Percentiles rank a stretch among this genome's conserved stretches.
These are phyloP conservation scores for Chydorus sphaericus DNA, from an alignment of 2,888 invertebrate genomes.

Conservation along the genomic window DNA sequence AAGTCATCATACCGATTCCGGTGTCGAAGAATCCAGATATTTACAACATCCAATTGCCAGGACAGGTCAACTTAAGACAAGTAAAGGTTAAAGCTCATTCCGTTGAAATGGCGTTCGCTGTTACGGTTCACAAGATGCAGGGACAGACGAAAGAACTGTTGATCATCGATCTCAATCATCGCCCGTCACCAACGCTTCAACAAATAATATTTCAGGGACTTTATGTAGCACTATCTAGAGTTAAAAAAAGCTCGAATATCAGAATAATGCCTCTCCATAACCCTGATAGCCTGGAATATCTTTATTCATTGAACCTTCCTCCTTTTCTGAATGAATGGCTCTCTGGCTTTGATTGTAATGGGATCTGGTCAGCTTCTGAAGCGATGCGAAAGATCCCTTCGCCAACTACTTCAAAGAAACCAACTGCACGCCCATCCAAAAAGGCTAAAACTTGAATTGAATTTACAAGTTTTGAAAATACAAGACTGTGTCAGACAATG, in stretches of 20 bases:
- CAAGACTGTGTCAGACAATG: no score
- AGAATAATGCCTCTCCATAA: not conserved
- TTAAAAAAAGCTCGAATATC: not conserved
- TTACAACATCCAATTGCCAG: not conserved
- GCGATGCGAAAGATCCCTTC: no score
- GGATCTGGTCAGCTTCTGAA: no score
- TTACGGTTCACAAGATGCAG: not conserved
- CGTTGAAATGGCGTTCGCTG: not conserved
- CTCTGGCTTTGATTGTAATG: no score
- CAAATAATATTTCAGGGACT: not conserved
- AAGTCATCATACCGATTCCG: not conserved
- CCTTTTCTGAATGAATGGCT: no score
- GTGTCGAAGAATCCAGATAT: not conserved
- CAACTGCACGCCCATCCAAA: no score
- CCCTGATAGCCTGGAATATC: no score
- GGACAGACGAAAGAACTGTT: not conserved
- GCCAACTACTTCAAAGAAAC: no score
- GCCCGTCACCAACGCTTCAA: not conserved
- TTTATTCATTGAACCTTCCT: no score
- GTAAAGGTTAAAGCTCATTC: not conserved
- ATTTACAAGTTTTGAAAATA: no score
- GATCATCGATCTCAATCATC: not conserved
- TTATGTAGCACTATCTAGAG: not conserved
- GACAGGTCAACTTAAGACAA: not conserved
- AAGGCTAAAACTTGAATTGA: no score